phyloP scores from a whole-genome alignment of 2,888 invertebrate species.

The Diplazon laetatorius region DNA sequence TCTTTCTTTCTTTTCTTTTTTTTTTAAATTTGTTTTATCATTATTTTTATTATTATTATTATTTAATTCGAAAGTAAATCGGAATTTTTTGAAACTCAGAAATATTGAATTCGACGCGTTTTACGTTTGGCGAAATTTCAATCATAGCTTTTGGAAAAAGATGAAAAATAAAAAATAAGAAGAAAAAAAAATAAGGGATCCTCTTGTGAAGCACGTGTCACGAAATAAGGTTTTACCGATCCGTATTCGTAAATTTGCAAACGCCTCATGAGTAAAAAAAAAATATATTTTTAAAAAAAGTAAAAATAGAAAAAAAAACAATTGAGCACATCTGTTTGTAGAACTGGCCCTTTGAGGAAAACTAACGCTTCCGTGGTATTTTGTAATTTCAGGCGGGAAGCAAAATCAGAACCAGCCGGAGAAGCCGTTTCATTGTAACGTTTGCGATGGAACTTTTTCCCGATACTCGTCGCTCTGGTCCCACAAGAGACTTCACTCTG shows the following conservation, averaged over 20 bases:
- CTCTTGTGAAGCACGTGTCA: constrained; percentile 65
- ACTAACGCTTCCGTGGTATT: constrained; percentile 76
- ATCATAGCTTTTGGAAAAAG: neutral
- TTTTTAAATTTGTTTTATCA: too few species aligned
- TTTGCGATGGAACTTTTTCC: constrained; percentile 91
- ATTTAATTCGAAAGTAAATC: neutral
- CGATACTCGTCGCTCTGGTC: constrained; percentile 95
- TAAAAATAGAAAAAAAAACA: too few species aligned
- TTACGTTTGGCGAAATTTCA: constrained; percentile 40
- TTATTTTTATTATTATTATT: too few species aligned
- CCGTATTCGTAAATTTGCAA: constrained; percentile 63
- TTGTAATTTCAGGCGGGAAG: constrained; percentile 81
- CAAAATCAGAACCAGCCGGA: constrained; percentile 84
- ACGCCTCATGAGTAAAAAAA: constrained; percentile 68
- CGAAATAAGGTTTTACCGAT: constrained; percentile 65
- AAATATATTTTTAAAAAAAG: too few species aligned
- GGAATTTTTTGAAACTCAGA: constrained; percentile 1
- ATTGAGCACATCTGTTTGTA: constrained; percentile 76
- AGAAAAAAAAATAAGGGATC: constrained; percentile 40
- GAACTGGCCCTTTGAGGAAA: constrained; percentile 81
- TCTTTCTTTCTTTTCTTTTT: constrained; percentile 37
- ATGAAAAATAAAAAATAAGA: constrained; percentile 32
- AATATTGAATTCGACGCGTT: neutral
- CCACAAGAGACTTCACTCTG: constrained; percentile 93
- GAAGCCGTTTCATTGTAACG: constrained; percentile 94